Conservation (phyloP, 2,888 invertebrate genomes). For the Dryadula phaetusa region DNA sequence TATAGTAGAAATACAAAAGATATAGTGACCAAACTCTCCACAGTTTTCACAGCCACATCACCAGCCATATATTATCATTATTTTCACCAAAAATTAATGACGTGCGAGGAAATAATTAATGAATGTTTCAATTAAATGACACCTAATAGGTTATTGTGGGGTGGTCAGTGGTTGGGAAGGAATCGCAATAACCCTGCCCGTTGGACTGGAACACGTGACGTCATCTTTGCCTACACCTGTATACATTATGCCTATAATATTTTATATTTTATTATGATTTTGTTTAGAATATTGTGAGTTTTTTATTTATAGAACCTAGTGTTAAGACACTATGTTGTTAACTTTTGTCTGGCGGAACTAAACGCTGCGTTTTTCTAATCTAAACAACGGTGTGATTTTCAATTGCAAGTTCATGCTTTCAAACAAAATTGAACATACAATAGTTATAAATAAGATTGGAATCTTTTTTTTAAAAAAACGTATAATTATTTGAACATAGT, state of each 20-base stretch:
- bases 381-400: too few species aligned
- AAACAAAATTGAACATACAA: too few species aligned
- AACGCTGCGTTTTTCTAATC: too few species aligned
- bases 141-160: conserved; percentile 42
- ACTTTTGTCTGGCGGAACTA: too few species aligned
- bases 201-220: conserved; percentile 61
- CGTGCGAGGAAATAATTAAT: conserved; percentile 43
- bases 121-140: conserved; percentile 47
- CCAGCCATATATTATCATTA: background rate
- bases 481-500: too few species aligned
- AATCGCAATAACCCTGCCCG: conserved; percentile 65
- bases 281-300: background rate
- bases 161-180: conserved; percentile 41
- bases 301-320: too few species aligned
- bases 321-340: too few species aligned
- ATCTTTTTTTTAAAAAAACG: too few species aligned
- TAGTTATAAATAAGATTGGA: too few species aligned
- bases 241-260: conserved; percentile 1
- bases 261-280: background rate
- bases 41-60: background rate
- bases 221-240: conserved; percentile 29
- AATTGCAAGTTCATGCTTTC: too few species aligned
- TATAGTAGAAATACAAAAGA: background rate
- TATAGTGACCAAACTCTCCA: background rate
- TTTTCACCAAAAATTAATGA: conserved; percentile 33